phyloP scores from a whole-genome alignment of 1,140 invertebrate genomes.

The Scaptomyza hsui region DNA sequence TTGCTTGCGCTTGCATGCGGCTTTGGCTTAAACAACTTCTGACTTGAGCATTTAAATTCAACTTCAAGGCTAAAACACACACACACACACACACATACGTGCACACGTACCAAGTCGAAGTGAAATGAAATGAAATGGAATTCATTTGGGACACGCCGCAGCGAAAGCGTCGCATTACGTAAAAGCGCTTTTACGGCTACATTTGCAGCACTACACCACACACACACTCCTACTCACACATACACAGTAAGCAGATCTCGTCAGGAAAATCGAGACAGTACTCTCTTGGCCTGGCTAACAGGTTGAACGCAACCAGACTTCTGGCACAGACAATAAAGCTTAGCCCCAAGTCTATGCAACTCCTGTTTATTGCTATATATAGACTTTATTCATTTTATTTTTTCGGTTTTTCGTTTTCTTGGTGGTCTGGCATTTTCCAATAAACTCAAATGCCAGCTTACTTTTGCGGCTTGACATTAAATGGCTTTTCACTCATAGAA shows the following conservation, averaged over 20 bases:
- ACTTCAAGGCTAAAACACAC: constrained; percentile 57
- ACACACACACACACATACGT: constrained; percentile 16
- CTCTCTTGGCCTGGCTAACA: constrained; percentile 51
- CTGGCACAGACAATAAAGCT: constrained; percentile 75
- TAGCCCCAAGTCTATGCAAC: constrained; percentile 31
- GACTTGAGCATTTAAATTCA: constrained; percentile 59
- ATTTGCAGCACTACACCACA: constrained; percentile 37
- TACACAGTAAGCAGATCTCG: constrained; percentile 27
- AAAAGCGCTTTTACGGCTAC: constrained; percentile 79
- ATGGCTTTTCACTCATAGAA: constrained; percentile 67
- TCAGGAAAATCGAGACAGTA: constrained; percentile 40
- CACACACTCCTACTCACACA: constrained; percentile 9
- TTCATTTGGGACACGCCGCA: constrained; percentile 68
- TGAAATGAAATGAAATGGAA: constrained; percentile 55
- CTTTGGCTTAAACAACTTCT: constrained; percentile 47
- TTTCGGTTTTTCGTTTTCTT: constrained; percentile 27
- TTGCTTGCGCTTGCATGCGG: constrained; percentile 26
- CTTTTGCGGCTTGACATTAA: constrained; percentile 60
- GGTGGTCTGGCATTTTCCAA: constrained; percentile 51
- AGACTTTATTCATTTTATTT: background rate
- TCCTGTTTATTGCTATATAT: constrained; percentile 7
- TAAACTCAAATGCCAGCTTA: constrained; percentile 69
- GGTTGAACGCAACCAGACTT: constrained; percentile 70
- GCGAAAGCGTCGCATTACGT: constrained; percentile 70
- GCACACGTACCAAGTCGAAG: constrained; percentile 44